Conservation (phyloP, 2,797 vertebrate genomes). For the Capromys pilorides region DNA sequence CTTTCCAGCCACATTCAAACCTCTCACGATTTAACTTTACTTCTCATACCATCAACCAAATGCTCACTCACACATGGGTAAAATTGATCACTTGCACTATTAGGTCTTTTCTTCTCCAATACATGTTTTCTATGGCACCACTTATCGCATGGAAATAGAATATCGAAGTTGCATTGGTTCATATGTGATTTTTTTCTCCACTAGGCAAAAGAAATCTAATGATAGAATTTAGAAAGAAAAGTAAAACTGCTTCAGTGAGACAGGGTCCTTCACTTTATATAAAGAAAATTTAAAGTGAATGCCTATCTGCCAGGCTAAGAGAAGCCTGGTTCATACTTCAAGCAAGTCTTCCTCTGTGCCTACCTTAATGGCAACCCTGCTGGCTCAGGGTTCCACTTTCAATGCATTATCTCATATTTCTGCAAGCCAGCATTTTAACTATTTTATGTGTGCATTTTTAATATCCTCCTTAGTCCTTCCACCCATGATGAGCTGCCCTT, state of each 20-base stretch:
- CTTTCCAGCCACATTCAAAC: neutral
- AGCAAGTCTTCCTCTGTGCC: neutral
- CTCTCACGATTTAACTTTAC: constrained; percentile 39
- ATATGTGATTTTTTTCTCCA: neutral
- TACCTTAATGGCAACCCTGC: constrained; percentile 38
- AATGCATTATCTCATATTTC: constrained; percentile 31
- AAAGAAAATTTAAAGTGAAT: constrained; percentile 62
- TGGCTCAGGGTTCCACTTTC: constrained; percentile 37
- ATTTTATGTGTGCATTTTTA: constrained; percentile 26
- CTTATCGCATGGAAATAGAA: neutral
- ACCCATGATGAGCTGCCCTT: neutral
- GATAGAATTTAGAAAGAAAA: constrained; percentile 55
- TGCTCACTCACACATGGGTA: neutral
- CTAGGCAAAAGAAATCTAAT: constrained; percentile 4
- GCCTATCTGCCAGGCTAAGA: neutral
- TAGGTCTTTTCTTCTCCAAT: neutral
- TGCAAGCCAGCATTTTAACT: constrained; percentile 35
- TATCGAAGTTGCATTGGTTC: neutral
- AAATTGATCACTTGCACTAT: neutral
- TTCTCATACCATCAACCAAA: constrained; percentile 8
- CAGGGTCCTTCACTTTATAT: neutral
- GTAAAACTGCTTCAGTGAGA: neutral
- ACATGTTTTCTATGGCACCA: neutral
- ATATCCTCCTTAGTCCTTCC: neutral
- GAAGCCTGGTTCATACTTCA: constrained; percentile 12